Percentiles rank a stretch among this genome's conserved stretches.
These are phyloP conservation scores for Ametastegia equiseti DNA, from an alignment of 2,888 invertebrate species.

Conservation along the genomic window DNA sequence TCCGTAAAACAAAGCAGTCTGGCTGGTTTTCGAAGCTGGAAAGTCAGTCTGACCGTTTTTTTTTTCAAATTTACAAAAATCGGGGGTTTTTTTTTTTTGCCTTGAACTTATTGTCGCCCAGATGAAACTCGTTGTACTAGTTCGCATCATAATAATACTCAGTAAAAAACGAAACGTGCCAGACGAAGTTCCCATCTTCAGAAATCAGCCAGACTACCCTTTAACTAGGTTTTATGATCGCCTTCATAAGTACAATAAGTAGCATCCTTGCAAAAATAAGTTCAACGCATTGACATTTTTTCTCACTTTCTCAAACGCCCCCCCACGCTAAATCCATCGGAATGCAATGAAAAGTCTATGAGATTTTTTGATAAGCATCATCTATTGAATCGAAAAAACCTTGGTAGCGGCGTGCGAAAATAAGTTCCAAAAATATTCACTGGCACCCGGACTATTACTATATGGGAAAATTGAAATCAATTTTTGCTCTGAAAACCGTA, in stretches of 20 bases:
- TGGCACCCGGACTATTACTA: background rate
- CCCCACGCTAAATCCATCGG: background rate
- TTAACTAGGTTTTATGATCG: conserved; percentile 12
- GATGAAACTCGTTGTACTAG: too few species aligned
- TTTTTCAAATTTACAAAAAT: background rate
- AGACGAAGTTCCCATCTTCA: too few species aligned
- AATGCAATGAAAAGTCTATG: too few species aligned
- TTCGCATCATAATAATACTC: too few species aligned
- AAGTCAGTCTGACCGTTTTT: background rate
- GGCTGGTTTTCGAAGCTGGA: background rate
- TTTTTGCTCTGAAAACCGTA: background rate
- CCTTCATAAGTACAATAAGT: background rate
- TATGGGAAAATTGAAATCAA: background rate
- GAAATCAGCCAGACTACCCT: too few species aligned
- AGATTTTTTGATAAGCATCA: background rate
- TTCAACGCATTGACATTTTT: background rate
- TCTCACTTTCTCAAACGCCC: conserved; percentile 6
- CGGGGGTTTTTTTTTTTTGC: too few species aligned
- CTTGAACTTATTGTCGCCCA: too few species aligned
- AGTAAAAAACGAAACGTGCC: too few species aligned
- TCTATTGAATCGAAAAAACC: background rate
- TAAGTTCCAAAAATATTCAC: background rate
- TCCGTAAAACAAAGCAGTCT: background rate
- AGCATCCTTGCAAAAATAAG: background rate
- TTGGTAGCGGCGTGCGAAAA: background rate